Conservation (phyloP, 1,140 invertebrate genomes). For the Magallana ariakensis region DNA sequence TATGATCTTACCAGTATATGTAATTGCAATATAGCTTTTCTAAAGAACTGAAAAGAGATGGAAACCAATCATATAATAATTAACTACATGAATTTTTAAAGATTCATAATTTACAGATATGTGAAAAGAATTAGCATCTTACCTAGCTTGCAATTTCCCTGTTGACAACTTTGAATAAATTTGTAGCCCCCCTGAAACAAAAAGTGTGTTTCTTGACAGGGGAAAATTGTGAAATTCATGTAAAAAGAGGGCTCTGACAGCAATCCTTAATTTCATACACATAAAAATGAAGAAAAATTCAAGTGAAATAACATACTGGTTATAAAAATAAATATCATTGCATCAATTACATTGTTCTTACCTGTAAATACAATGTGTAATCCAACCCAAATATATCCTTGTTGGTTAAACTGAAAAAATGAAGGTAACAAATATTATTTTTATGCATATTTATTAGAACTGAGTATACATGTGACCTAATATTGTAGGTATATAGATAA, state of each 20-base stretch:
- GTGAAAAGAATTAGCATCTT: background rate
- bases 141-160: constrained; percentile 48
- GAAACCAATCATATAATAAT: too few species aligned
- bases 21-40: constrained; percentile 59
- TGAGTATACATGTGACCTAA: too few species aligned
- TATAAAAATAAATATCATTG: background rate
- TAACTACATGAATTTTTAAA: too few species aligned
- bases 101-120: too few species aligned
- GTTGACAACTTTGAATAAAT: constrained; percentile 52
- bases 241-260: too few species aligned
- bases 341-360: background rate
- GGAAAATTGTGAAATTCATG: too few species aligned
- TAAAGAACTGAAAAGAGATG: constrained; percentile 49
- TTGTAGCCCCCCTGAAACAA: constrained; percentile 47
- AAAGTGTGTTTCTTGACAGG: background rate
- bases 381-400: constrained; percentile 56
- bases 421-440: background rate
- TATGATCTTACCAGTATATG: constrained; percentile 56
- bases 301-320: too few species aligned
- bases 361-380: constrained; percentile 49
- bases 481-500: background rate
- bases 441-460: too few species aligned
- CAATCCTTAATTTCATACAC: background rate
- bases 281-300: too few species aligned
- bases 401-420: constrained; percentile 52